Conservation (phyloP, 2,888 invertebrate genomes). For the Pandemis corylana region DNA sequence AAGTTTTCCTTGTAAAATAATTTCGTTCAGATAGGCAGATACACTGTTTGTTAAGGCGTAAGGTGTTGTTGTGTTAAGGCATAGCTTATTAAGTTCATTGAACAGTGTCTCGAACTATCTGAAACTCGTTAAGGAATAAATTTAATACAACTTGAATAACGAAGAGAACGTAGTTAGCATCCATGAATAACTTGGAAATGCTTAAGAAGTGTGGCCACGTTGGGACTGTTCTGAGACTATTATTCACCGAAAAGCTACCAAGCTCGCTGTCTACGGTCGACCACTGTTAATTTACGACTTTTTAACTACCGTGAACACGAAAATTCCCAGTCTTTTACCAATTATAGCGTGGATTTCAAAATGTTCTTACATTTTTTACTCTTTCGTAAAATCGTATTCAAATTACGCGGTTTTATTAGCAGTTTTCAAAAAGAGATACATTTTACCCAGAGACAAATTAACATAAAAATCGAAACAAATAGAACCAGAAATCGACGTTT, state of each 20-base stretch:
- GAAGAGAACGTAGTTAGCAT: conserved; percentile 28
- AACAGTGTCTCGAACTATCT: conserved; percentile 1
- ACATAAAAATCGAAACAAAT: not conserved
- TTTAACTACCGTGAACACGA: conserved; percentile 70
- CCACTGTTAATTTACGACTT: conserved; percentile 72
- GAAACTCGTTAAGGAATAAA: conserved; percentile 7
- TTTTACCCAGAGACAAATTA: not conserved
- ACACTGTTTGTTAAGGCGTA: too few species aligned
- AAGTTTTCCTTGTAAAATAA: not conserved
- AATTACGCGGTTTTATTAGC: conserved; percentile 24
- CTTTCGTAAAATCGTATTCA: conserved; percentile 39
- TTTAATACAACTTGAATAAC: conserved; percentile 16
- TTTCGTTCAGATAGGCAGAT: too few species aligned
- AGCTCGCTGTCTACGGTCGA: conserved; percentile 59
- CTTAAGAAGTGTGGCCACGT: conserved; percentile 51
- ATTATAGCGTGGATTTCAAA: conserved; percentile 35
- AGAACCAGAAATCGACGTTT: not conserved
- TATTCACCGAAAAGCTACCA: conserved; percentile 64
- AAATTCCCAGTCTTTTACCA: conserved; percentile 51
- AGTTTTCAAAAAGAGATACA: conserved; percentile 3
- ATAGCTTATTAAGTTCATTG: not conserved
- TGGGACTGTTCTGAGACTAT: conserved; percentile 57
- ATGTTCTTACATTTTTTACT: conserved; percentile 42
- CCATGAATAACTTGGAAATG: conserved; percentile 48
- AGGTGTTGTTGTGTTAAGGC: not conserved